Evolutionary conservation across 1,140 invertebrate species (phyloP), one percentile per base, ranked within the genome.

Genomic region (Stenopsyche tienmushanensis): DNA sequence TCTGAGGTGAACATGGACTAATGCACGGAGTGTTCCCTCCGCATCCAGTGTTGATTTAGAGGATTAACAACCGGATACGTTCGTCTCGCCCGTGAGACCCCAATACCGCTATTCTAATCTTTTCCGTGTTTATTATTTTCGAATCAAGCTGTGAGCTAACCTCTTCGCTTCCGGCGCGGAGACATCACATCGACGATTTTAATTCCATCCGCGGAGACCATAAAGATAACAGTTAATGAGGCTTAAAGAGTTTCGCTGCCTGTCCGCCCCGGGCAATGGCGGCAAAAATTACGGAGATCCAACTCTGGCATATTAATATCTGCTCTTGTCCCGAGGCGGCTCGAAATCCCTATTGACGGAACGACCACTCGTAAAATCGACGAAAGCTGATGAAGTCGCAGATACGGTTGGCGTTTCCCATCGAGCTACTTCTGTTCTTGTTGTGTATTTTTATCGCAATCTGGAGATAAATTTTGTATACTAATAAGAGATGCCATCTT

Each of bases 161-260:
- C 24, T 29, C 24, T n/a, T n/a, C n/a, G n/a, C n/a, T n/a, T n/a
- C n/a, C n/a, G n/a, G n/a, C n/a, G n/a, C n/a, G n/a, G n/a, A n/a
- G n/a, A n/a, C n/a, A n/a, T n/a, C n/a, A 64, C 55, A 26, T 64
- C 47, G 47, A 65, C 52, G 52, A 65, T 65, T 59, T 64, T 65
- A 65, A 59, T 65, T 58, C 54, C 54, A 20, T 39, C 26, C 45
- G 53, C 64, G 57, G 39, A 62, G 47, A 58, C 53, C 57, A 47
- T 45, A 45, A 60, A 66, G 64, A 66, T 66, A 65, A 59, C 53
- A 54, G 45, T 53, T 66, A 66, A 66, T 66, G 65, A 66, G 65
- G 65, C 65, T 66, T 66, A 66, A 62, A 29, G 54, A 66, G 58
- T 66, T 66, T 66, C 47, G 15, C 59, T 49, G 64, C 50, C 62